Base-by-base conservation (phyloP, 92 coral and sea anemone species). In the Palythoa caribaeorum region DNA sequence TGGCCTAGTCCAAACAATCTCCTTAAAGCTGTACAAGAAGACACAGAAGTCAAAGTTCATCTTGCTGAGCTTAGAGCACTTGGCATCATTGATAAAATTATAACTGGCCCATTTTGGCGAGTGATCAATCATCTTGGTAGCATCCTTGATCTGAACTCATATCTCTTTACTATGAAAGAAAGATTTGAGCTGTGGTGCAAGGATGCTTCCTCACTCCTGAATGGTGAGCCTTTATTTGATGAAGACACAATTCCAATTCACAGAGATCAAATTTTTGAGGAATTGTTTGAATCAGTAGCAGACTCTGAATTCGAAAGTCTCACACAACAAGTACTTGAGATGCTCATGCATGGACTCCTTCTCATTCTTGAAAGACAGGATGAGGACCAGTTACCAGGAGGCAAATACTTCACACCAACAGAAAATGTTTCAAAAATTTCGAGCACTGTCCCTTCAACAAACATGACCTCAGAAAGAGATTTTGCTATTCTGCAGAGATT, bases 401-500 rank as follows among this genome's bases (percentile, higher is more conserved):
- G 89, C 47, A 86, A 87, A 73, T 87, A 87, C 60, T 79, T 48
- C 35, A 12, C 74, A 55, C 89, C 84, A 87, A 35, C 89, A 44
- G 52, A 79, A 60, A 57, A 62, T 11, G 76, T 62, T 38, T 76
- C 80, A 62, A 81, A 71, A 76, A 79, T 76, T 79, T 69, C 77
- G 75, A 81, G 62, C 78, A 86, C 78, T 86, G 89, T 86, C 80
- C 89, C 89, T 86, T 79, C 89, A 52, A 86, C 84, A 36, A 76
- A 86, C 81, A 86, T 86, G 89, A 84, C 83, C 21, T 86, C 89
- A 47, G 89, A 86, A 73, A 76, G 89, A 86, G 84, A 86, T 76
- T 76, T 76, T 59, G 84, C 75, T 76, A 60, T 50, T 16, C 48
- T 78, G 2, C 28, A 28, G 28, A 28, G 83, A 78, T 36, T 50